Conservation (phyloP, 2,797 vertebrate species). For the Gastrophryne carolinensis region DNA sequence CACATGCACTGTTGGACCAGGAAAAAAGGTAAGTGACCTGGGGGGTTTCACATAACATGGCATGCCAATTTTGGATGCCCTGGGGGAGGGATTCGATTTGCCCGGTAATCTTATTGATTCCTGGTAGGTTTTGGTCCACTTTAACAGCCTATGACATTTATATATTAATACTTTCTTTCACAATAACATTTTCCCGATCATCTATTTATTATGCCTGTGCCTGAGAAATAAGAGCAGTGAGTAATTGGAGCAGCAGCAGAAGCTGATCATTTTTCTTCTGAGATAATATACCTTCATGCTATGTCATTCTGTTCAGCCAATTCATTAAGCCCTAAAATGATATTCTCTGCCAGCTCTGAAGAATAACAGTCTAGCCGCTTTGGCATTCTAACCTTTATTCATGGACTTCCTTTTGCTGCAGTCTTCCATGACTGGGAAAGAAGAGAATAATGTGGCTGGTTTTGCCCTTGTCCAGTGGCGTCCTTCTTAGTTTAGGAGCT, state of each 20-base stretch:
- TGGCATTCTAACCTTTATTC: slow-evolving; percentile 17
- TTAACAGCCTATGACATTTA: neutral
- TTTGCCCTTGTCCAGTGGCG: neutral
- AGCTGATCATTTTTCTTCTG: slow-evolving; percentile 21
- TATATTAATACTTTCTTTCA: neutral
- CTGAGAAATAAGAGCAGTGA: neutral
- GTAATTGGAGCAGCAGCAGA: neutral
- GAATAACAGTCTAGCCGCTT: slow-evolving; percentile 12
- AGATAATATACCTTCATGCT: slow-evolving; percentile 8
- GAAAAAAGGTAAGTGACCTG: too few relatives aligned
- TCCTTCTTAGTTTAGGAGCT: too few relatives aligned
- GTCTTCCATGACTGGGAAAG: neutral
- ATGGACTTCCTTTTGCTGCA: neutral
- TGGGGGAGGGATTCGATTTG: too few relatives aligned
- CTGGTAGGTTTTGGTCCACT: too few relatives aligned
- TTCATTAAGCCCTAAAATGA: slow-evolving; percentile 28
- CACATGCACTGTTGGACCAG: too few relatives aligned
- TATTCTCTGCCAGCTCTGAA: slow-evolving; percentile 19
- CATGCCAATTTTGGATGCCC: too few relatives aligned
- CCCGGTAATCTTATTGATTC: too few relatives aligned
- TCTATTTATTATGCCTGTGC: neutral
- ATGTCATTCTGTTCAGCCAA: slow-evolving; percentile 30
- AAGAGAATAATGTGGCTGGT: neutral
- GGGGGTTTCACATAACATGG: too few relatives aligned
- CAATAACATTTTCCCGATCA: neutral